Base-by-base conservation (phyloP, 2,113 vertebrate species). In the Tinamus guttatus region DNA sequence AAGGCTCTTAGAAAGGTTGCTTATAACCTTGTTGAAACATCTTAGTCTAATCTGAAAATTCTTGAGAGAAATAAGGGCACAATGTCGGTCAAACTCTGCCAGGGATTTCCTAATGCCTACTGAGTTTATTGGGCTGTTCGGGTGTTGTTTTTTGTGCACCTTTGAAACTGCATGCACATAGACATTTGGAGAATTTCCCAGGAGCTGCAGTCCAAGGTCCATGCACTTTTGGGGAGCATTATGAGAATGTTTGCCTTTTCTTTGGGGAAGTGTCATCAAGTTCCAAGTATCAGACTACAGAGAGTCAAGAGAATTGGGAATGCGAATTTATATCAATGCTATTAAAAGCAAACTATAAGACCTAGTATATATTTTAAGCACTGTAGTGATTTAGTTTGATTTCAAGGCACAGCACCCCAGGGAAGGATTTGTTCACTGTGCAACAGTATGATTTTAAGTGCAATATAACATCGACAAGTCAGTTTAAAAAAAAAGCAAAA, bases 381-480 rank as follows among this genome's bases (percentile, higher is more conserved):
- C 9, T 60, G 32, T 3, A 60, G 9, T 68, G 41, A 34, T 41
- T 32, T 63, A 64, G 24, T n/a, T 65, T 68, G 51, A 74, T 19
- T 93, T 77, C 28, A 52, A 83, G 56, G 16, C 30, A 30, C 13
- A 59, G 7, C 30, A 73, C 47, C 38, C n/a, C 8, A 16, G 68
- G 67, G 30, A 88, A 81, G 16, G 10, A 67, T 81, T 59, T 86
- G 7, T 8, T 85, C 47, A 30, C 24, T 78, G 9, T 78, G 45
- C 38, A 73, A 16, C 59, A 59, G 41, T 16, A 63, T 20, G 25
- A n/a, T 96, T 97, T 91, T 89, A 89, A 36, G 30, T 78, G 74
- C 45, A 90, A 13, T 4, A n/a, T 28, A 30, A 64, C 30, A 76
- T 67, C 80, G 75, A 3, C 6, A 75, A 74, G 9, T 32, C 32